Base-by-base conservation (phyloP, 2,888 invertebrate genomes). In the Philereme transversata region DNA sequence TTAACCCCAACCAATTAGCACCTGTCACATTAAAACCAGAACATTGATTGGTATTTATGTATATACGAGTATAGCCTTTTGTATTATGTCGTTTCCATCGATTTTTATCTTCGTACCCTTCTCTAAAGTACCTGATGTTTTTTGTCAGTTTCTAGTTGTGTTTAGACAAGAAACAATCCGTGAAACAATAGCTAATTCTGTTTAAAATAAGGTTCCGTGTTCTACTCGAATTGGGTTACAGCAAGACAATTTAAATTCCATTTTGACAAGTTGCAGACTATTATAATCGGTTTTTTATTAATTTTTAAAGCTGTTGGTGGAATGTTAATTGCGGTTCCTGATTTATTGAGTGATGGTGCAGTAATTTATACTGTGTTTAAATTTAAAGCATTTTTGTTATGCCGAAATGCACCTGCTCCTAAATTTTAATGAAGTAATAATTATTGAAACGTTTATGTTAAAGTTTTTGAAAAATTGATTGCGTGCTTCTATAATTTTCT, bases 171-270 rank as follows among this genome's bases (percentile, higher is more conserved):
- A 78, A 86, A 83, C 84, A 84, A 81, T 81, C 81, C 77, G 77
- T 84, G 83, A 86, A 90, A 90, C 90, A 90, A 91, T 89, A 85
- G 83, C 85, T 85, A 83, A 84, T 86, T 82, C 77, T 67, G 77
- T 77, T 63, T 59, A 36, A 57, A 60, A 64, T 61, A 9, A 58
- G 62, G 62, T 45, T 58, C 47, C 49, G 38, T 56, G 41, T 40
- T 59, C 41, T 46, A 10, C 43, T 56, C 9, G n/a, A 45, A 67
- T 75, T 78, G 76, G 84, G 79, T 83, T 80, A 78, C 76, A 78
- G 81, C 72, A 73, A 65, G 70, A 81, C 80, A 85, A 86, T 90
- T 88, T 87, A 88, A 84, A 90, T 88, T 88, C 84, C 79, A 61
- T 68, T 72, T 76, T 82, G 79, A 84, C 81, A 80, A 75, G 73